Evolutionary conservation across 2,797 vertebrate species (phyloP).

Genomic region (Cercopithecus neglectus): DNA sequence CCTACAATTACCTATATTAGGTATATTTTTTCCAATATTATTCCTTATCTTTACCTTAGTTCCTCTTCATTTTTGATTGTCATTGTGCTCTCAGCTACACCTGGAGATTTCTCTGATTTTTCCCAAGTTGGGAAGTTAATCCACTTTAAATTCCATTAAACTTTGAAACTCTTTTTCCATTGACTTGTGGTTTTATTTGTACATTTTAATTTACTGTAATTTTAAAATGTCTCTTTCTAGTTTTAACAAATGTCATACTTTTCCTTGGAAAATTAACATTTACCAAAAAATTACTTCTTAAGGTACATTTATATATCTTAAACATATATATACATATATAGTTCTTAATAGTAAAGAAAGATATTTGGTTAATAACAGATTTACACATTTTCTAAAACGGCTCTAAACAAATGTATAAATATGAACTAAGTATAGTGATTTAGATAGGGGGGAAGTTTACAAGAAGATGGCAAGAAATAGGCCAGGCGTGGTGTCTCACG

Average conservation of each 20-base stretch:
- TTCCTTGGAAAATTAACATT: constrained; percentile 27
- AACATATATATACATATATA: constrained; percentile 32
- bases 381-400: constrained; percentile 14
- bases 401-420: constrained; percentile 26
- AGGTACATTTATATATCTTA: background rate
- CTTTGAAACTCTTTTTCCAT: background rate
- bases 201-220: constrained; percentile 29
- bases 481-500: rapidly evolving
- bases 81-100: background rate
- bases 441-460: background rate
- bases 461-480: constrained; percentile 42
- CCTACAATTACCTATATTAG: background rate
- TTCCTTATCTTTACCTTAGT: background rate
- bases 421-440: constrained; percentile 27
- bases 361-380: constrained; percentile 39
- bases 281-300: constrained; percentile 32
- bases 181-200: background rate
- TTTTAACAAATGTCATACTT: constrained; percentile 25
- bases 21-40: background rate
- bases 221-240: background rate
- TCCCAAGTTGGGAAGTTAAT: background rate
- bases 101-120: background rate
- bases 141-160: background rate
- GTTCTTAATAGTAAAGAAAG: constrained; percentile 45
- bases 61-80: background rate